These are phyloP conservation scores for Tetragnatha versicolor DNA, from an alignment of 1,140 invertebrate species.

Conservation along the genomic window DNA sequence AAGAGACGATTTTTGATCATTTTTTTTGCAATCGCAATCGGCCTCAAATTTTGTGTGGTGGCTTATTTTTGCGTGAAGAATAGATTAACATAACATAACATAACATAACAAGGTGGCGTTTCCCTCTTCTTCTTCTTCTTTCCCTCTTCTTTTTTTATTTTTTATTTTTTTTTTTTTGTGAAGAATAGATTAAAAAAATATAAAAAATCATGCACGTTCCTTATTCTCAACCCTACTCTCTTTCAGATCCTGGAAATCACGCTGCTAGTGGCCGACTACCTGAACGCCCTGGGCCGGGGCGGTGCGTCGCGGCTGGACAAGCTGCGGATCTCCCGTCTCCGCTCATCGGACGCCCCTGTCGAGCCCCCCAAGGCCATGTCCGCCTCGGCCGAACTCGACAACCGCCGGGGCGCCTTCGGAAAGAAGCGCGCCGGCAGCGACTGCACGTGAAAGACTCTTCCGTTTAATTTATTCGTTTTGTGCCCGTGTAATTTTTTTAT, in stretches of 20 bases:
- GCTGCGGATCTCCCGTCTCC: constrained; percentile 11
- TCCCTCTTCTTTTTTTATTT: too few relatives aligned
- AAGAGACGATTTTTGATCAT: too few relatives aligned
- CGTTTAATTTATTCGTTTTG: neutral
- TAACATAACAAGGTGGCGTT: too few relatives aligned
- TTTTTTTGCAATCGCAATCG: too few relatives aligned
- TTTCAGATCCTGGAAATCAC: constrained; percentile 82
- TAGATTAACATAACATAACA: too few relatives aligned
- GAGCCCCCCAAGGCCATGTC: constrained; percentile 36
- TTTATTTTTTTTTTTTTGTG: too few relatives aligned
- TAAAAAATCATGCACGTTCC: neutral
- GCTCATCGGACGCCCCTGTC: constrained; percentile 9
- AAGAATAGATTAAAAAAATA: too few relatives aligned
- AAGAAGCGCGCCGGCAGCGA: constrained; percentile 49
- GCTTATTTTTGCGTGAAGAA: too few relatives aligned
- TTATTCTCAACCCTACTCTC: neutral
- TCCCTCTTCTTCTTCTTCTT: too few relatives aligned
- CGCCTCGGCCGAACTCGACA: constrained; percentile 31
- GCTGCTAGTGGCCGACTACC: constrained; percentile 92
- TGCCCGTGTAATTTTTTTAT: neutral
- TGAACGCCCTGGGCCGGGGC: constrained; percentile 65
- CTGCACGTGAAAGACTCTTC: constrained; percentile 36
- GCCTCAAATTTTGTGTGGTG: too few relatives aligned
- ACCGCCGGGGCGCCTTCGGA: constrained; percentile 13
- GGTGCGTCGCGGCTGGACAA: constrained; percentile 26